Evolutionary conservation across 2,888 invertebrate genomes (phyloP), one percentile per base, ranked within the genome.

Genomic region (Leptura quadrifasciata): DNA sequence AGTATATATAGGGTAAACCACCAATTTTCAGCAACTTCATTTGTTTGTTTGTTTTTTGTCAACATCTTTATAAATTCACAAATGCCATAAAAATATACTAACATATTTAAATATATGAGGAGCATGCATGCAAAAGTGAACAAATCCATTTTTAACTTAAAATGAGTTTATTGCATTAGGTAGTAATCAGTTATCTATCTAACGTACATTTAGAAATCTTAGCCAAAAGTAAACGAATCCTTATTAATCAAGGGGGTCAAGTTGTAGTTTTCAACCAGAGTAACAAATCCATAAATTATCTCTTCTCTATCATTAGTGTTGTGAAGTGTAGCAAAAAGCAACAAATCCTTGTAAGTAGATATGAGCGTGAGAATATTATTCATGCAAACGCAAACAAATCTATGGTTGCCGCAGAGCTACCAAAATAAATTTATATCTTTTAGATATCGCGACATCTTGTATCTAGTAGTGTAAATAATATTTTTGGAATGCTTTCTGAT

Each of bases 131-230:
- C n/a, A n/a, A 24, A 24, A 24, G 24, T 24, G 24, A 24, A 24
- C 24, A 24, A 24, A 24, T 24, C 24, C 24, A 5, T 24, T 24
- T 24, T 24, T 24, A 24, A 24, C 24, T 20, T 54, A 18, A 54
- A 54, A 54, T 54, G 54, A 54, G 54, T 54, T 54, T 12, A 54
- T 54, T 54, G 54, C 54, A n/a, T 54, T n/a, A 54, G 54, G 54
- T 54, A 54, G 54, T 54, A 54, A 54, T 54, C n/a, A n/a, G 18
- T n/a, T 12, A 54, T 24, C 24, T 24, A 24, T 24, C 24, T 24
- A 24, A 24, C 24, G 24, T 24, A 24, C 24, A 24, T 24, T 54
- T 54, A 5, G n/a, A 54, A 54, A n/a, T 54, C 1, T 54, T n/a
- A 54, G 54, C 54, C 54, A 54, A 54, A 54, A 18, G 6, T n/a